A percentile compares a stretch with the other conserved stretches of the same genome.
Evolutionary conservation across 2,797 vertebrate genomes (phyloP).

Genomic region (Phataginus tricuspis): DNA sequence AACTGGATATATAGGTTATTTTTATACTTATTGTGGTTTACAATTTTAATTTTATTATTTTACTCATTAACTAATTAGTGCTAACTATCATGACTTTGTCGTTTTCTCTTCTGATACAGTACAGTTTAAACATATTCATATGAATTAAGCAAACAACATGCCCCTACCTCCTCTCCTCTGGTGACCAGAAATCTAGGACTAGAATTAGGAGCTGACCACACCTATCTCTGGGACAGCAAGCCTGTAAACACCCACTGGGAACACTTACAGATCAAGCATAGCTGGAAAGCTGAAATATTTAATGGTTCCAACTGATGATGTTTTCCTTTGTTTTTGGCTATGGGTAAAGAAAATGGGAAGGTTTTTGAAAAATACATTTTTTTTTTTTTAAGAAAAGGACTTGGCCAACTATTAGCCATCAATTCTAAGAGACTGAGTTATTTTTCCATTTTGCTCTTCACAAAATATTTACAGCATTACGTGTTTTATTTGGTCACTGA

Average conservation of each 20-base stretch:
- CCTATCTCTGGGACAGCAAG: not conserved
- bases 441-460: conserved; percentile 21
- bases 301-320: not conserved
- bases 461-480: conserved; percentile 58
- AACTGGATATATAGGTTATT: not conserved
- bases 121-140: not conserved
- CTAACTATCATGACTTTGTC: not conserved
- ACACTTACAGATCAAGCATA: not conserved
- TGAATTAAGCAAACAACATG: not conserved
- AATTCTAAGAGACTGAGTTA: conserved; percentile 18
- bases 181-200: not conserved
- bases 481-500: conserved; percentile 51
- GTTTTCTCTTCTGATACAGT: conserved; percentile 35
- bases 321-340: conserved; percentile 27
- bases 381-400: not conserved
- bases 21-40: not conserved
- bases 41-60: conserved; percentile 40
- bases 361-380: conserved; percentile 17
- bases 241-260: not conserved
- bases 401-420: conserved; percentile 2
- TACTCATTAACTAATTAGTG: not conserved
- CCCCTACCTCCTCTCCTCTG: not conserved
- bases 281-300: not conserved
- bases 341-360: conserved; percentile 4
- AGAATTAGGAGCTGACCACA: conserved; percentile 4